phyloP scores from a whole-genome alignment of 2,113 vertebrate species.

The Crotalus horridus region DNA sequence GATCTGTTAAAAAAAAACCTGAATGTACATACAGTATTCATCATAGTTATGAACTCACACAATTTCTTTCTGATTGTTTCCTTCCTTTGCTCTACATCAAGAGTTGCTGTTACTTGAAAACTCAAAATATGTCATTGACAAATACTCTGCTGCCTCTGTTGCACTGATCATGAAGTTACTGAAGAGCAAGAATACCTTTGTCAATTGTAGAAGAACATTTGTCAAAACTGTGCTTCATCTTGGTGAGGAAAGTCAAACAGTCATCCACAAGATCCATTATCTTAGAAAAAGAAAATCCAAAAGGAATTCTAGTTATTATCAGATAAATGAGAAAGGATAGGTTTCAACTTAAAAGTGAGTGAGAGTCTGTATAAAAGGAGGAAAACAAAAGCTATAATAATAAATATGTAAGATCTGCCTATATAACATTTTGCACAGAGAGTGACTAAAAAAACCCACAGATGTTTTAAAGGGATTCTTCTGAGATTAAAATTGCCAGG shows the following conservation, averaged over 20 bases:
- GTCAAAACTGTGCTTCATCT: not conserved
- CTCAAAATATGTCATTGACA: not conserved
- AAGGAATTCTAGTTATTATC: not conserved
- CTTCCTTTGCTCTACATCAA: not conserved
- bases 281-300: not conserved
- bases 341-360: constrained; percentile 25
- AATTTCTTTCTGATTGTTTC: not conserved
- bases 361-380: not conserved
- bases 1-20: not conserved
- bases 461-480: constrained; percentile 39
- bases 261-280: not conserved
- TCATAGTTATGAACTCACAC: not conserved
- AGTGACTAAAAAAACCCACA: constrained; percentile 20
- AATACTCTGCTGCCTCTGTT: not conserved
- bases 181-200: not conserved
- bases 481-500: not conserved
- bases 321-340: constrained; percentile 18
- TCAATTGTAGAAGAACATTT: not conserved
- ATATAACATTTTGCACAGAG: not conserved
- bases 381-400: constrained; percentile 13
- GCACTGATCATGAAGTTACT: not conserved
- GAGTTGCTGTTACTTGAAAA: not conserved
- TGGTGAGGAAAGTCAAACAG: not conserved
- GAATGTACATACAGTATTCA: not conserved
- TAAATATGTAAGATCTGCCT: constrained; percentile 19